Base-by-base conservation (phyloP, 2,888 invertebrate species). In the Prionchulus punctatus region DNA sequence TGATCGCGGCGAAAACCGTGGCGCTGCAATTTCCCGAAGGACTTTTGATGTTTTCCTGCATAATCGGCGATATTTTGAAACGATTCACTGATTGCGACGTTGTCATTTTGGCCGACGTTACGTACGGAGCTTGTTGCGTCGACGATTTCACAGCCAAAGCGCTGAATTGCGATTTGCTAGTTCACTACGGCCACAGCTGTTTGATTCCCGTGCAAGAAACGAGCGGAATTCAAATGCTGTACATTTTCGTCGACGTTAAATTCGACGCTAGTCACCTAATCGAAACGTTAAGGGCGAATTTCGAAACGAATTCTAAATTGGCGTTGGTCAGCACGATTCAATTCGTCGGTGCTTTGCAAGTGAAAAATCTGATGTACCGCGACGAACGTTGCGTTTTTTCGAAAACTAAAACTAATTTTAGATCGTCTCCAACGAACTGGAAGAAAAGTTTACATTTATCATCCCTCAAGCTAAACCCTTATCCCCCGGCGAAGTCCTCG, bases 181-280 rank as follows among this genome's bases (percentile, higher is more conserved):
- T 98, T 30, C 98, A 98, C 74, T 99, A 98, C 71, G 98, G 94
- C 1, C 98, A 98, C 73, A 94, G 92, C 62, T 99, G 98, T 74
- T 80, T 78, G 57, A 68, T 73, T 4, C 67, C 68, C 1, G 66
- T 69, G 52, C 67, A 70, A 54, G 64, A 69, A 53, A 67, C 69
- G 3, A 18, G 1, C 2, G 84, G 82, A 55, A 84, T 98, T 54
- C 88, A 88, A 74, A 84, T 96, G 65, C 78, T 98, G 55, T 99
- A 99, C 71, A 81, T 99, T 62, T 99, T 99, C 78, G 98, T 99
- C 27, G 94, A 94, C 70, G 96, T 98, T 56, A 86, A 90, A 76
- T 88, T 98, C 64, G 94, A 98, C 73, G 81, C 85, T 0, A 76
- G 83, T 57, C 96, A 98, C 76, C 87, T 94, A 70, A 79, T 92